phyloP scores from a whole-genome alignment of 2,888 invertebrate species.

The Sepiola atlantica region DNA sequence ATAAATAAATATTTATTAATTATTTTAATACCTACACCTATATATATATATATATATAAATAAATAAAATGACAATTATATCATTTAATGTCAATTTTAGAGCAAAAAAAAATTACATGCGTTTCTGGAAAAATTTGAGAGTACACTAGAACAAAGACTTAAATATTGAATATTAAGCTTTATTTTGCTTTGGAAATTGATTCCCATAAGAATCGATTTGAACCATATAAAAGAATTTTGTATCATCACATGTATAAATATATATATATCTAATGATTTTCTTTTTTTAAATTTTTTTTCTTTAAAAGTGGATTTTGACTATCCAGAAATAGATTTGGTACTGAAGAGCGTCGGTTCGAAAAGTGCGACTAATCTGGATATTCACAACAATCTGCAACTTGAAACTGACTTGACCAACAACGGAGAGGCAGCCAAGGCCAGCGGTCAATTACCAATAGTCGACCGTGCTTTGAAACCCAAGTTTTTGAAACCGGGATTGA shows the following conservation, averaged over 20 bases:
- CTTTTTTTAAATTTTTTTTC: too few species aligned
- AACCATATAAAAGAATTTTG: not conserved
- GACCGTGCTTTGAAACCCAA: constrained; percentile 56
- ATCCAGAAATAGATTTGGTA: constrained; percentile 71
- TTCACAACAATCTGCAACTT: not conserved
- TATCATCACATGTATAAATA: not conserved
- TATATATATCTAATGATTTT: not conserved
- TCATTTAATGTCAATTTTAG: too few species aligned
- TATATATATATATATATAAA: too few species aligned
- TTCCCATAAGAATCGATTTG: too few species aligned
- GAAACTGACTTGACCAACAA: not conserved
- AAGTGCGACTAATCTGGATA: constrained; percentile 32
- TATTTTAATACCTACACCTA: too few species aligned
- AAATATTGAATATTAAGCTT: not conserved
- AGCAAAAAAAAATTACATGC: too few species aligned
- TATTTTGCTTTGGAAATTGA: too few species aligned
- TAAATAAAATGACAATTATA: too few species aligned
- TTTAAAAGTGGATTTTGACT: constrained; percentile 71
- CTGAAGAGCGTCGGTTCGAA: constrained; percentile 51
- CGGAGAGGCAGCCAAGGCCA: not conserved
- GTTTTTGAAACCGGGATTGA: not conserved
- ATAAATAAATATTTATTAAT: too few species aligned
- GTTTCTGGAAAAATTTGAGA: too few species aligned
- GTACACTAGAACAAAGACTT: not conserved
- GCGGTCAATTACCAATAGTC: constrained; percentile 50